A percentile compares a stretch with the other conserved stretches of the same genome.
These are phyloP conservation scores for Columba livia DNA, from an alignment of 2,113 vertebrate species.

Conservation along the genomic window DNA sequence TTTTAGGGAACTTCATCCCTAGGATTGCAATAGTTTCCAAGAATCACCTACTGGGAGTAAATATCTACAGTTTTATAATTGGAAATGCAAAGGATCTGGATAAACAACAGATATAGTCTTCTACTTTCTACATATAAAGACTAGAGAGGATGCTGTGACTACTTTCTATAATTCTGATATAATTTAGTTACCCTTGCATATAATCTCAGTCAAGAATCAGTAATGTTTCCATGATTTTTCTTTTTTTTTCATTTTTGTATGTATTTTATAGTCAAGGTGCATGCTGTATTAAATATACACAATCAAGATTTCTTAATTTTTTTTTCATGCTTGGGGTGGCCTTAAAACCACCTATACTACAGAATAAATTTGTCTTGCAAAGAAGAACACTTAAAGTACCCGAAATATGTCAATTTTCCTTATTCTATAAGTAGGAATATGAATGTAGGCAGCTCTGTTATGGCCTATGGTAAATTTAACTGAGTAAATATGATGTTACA, in stretches of 20 bases:
- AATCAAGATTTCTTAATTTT: not conserved
- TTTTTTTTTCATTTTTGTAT: not conserved
- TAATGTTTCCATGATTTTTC: not conserved
- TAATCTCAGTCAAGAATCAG: not conserved
- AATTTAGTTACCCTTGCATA: not conserved
- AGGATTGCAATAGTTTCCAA: not conserved
- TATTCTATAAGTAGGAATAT: not conserved
- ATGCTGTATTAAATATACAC: not conserved
- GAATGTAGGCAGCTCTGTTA: not conserved
- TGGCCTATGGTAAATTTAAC: not conserved
- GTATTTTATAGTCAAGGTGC: not conserved
- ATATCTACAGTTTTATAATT: not conserved
- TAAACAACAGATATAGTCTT: not conserved
- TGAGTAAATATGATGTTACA: not conserved
- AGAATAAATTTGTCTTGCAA: not conserved
- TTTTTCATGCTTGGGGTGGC: not conserved
- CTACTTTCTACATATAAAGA: not conserved
- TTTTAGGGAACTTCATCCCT: not conserved
- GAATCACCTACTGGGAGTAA: not conserved
- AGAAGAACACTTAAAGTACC: not conserved
- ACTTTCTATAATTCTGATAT: not conserved
- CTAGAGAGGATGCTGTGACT: not conserved
- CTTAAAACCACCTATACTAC: not conserved
- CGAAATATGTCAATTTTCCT: not conserved
- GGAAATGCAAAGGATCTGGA: not conserved